phyloP scores from a whole-genome alignment of 2,113 vertebrate genomes.

The Microtus pennsylvanicus region DNA sequence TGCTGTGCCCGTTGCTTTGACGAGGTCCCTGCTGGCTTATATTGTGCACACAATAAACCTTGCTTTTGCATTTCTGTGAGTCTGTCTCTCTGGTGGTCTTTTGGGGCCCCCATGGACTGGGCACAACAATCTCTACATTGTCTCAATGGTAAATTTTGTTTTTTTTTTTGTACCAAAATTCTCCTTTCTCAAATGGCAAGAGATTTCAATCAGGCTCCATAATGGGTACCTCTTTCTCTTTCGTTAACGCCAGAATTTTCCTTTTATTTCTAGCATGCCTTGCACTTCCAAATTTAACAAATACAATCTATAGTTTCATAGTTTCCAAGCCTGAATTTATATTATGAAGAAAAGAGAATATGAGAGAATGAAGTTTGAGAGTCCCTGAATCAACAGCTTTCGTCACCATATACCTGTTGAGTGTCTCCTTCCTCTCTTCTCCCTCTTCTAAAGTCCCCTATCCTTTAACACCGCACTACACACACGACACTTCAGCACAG shows the following conservation, averaged over 20 bases:
- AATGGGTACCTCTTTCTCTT: neutral
- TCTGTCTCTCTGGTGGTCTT: too few species aligned
- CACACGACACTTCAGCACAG: neutral
- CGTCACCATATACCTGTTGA: accelerated
- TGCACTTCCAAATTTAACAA: neutral
- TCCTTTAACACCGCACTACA: too few species aligned
- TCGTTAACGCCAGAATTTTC: neutral
- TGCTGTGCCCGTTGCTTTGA: too few species aligned
- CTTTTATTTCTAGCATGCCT: neutral
- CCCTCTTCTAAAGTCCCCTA: accelerated
- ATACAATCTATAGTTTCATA: neutral
- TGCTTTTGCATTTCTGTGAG: too few species aligned
- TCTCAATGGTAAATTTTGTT: too few species aligned
- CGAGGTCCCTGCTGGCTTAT: too few species aligned
- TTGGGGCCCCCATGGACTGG: too few species aligned
- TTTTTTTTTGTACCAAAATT: neutral
- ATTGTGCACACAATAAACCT: too few species aligned
- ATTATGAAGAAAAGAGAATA: neutral
- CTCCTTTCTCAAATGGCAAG: neutral
- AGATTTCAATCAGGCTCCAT: neutral
- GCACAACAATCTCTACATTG: neutral
- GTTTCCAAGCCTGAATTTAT: neutral
- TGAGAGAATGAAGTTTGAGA: neutral
- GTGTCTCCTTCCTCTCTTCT: accelerated
- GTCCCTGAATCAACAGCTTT: neutral